Base-by-base conservation (phyloP, 92 coral and sea anemone genomes). In the Plumapathes pennacea region DNA sequence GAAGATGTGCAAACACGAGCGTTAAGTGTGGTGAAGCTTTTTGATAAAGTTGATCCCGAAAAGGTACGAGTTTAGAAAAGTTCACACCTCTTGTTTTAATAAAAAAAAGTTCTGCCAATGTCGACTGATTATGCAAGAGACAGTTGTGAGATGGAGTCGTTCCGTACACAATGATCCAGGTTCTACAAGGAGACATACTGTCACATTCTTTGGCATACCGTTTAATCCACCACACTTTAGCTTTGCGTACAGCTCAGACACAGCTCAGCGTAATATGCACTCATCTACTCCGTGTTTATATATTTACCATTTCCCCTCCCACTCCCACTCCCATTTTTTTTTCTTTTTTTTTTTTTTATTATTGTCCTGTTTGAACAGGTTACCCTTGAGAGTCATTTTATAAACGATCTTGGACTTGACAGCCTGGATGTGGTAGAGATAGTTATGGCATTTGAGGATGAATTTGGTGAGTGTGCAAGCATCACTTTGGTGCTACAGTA, bases 381-480 rank as follows among this genome's bases (percentile, higher is more conserved):
- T 11, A 58, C 86, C 25, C 39, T 64, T 52, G 90, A 84, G 25
- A 85, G 96, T 58, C 98, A 84, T 76, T 92, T 92, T 69, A 67
- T 92, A 39, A 84, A 84, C 60, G 98, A 92, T 46, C 95, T 92
- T 79, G 96, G 98, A 19, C 77, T 92, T 36, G 98, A 92, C 89
- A 92, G 98, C 67, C 62, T 92, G 71, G 98, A 92, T 77, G 83
- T 92, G 62, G 98, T 92, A 28, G 98, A 92, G 62, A 92, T 92
- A 40, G 89, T 92, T 17, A 92, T 92, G 98, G 91, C 98, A 29
- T 73, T 92, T 61, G 98, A 92, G 56, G 98, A 92, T 64, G 98
- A 92, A 46, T 92, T 92, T 92, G 98, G 98, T 92, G 47, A 67
- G 97, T 60, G 31, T 31, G 30, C n/a, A n/a, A n/a, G n/a, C n/a